Conservation (phyloP, 2,113 vertebrate genomes). For the Podiceps cristatus region DNA sequence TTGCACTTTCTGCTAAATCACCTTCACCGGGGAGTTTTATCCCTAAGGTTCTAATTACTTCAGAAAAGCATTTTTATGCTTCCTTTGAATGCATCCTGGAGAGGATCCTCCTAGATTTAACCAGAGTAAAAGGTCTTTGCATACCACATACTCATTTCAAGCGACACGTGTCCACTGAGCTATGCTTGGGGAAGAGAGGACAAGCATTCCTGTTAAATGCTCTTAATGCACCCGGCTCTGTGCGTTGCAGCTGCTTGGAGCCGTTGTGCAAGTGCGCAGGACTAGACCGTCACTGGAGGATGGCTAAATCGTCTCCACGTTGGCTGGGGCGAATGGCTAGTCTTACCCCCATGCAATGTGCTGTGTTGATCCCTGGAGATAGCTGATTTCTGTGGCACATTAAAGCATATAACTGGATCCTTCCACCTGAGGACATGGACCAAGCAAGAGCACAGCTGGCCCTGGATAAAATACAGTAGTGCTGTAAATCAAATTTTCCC, state of each 20-base stretch:
- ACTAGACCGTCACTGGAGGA: neutral
- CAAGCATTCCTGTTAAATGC: neutral
- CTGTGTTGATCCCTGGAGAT: neutral
- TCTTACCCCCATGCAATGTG: neutral
- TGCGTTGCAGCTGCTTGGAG: neutral
- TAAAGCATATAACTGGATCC: neutral
- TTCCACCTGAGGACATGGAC: neutral
- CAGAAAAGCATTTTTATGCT: neutral
- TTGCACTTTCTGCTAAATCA: neutral
- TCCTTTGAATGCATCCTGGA: neutral
- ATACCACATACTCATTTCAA: neutral
- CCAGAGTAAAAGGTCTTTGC: neutral
- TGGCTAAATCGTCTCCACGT: neutral
- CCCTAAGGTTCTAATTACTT: neutral
- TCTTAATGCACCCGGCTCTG: neutral
- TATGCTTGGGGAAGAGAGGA: neutral
- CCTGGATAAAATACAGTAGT: neutral
- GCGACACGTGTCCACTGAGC: neutral
- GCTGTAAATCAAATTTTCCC: neutral
- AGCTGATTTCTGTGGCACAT: neutral
- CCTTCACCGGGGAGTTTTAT: neutral
- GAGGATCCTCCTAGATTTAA: neutral
- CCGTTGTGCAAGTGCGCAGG: neutral
- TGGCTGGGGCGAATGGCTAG: neutral
- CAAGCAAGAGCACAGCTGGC: neutral